Conservation (phyloP, 2,113 vertebrate species). For the Sphaerodactylus townsendi region DNA sequence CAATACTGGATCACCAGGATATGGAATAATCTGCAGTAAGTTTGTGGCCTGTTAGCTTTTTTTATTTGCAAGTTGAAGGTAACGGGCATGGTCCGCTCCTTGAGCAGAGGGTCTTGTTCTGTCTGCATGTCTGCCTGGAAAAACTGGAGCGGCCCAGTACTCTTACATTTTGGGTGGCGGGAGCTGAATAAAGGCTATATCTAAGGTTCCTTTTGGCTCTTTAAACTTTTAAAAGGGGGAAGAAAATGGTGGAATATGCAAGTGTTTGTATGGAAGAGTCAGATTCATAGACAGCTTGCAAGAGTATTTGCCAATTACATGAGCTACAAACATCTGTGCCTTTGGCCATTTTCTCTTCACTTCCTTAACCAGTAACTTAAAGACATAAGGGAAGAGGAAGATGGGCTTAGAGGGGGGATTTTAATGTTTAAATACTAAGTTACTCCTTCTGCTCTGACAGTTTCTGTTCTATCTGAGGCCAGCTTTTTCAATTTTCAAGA, state of each 20-base stretch:
- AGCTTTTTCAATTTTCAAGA: background rate
- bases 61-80: background rate
- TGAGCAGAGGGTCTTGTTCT: background rate
- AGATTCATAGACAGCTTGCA: too few species aligned
- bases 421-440: too few species aligned
- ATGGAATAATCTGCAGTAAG: background rate
- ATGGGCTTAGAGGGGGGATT: background rate
- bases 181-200: background rate
- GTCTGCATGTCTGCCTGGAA: background rate
- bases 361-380: background rate
- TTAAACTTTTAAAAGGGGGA: background rate
- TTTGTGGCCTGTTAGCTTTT: background rate
- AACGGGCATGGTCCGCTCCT: background rate
- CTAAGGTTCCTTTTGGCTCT: too few species aligned
- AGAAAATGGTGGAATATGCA: background rate
- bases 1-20: background rate
- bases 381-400: background rate
- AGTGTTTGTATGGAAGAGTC: background rate
- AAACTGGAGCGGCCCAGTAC: background rate
- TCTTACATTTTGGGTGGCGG: background rate
- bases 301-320: background rate
- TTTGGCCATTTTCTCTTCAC: background rate
- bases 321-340: background rate
- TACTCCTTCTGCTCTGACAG: background rate
- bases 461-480: background rate